Conservation (phyloP, 64 coral and sea anemone genomes). For the Montipora sp. region DNA sequence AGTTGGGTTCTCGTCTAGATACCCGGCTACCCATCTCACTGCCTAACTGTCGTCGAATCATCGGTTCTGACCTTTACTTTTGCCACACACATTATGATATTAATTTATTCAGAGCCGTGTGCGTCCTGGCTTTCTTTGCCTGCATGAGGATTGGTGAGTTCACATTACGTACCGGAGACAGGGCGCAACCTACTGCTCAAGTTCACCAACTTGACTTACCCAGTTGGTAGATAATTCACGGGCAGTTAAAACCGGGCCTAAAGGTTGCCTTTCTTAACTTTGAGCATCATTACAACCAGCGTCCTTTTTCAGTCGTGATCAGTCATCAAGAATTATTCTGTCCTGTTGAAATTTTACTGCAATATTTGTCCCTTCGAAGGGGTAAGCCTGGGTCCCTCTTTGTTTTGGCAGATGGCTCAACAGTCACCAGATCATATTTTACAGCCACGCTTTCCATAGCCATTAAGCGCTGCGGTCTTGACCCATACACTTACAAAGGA, state of each 20-base stretch:
- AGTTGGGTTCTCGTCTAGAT: slow-evolving; percentile 23
- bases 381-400: neutral
- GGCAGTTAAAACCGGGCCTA: neutral
- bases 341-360: slow-evolving; percentile 2
- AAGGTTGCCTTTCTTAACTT: neutral
- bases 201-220: neutral
- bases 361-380: neutral
- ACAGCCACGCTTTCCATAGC: slow-evolving; percentile 6
- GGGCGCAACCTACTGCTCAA: neutral
- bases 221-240: neutral
- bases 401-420: neutral
- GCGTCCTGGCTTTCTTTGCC: neutral
- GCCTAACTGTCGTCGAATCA: slow-evolving; percentile 37
- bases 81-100: slow-evolving; percentile 20
- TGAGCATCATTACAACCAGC: neutral
- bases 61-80: neutral
- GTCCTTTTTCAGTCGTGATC: slow-evolving; percentile 20
- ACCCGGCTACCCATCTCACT: slow-evolving; percentile 59
- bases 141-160: neutral
- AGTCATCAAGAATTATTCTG: neutral
- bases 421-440: slow-evolving; percentile 11
- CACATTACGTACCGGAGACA: no score
- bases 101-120: slow-evolving; percentile 58
- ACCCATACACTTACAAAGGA: slow-evolving; percentile 21
- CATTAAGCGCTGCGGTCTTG: slow-evolving; percentile 17